Evolutionary conservation across 2,888 invertebrate species (phyloP).

Genomic region (Spatulosminthurus flaviceps): DNA sequence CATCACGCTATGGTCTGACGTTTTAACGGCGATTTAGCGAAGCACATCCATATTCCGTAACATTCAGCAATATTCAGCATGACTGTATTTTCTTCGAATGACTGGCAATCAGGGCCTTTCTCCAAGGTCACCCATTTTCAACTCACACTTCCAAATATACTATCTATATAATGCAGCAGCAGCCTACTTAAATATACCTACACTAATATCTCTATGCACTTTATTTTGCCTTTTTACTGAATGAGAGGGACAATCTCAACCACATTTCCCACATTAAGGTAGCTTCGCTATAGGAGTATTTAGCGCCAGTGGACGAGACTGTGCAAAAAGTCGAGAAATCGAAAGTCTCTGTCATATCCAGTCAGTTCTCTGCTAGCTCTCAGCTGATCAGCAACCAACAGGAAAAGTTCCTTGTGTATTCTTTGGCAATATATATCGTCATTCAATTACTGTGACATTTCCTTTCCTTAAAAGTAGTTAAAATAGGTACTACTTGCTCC

Average conservation of each 20-base stretch:
- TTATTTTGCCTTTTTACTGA: too few species aligned
- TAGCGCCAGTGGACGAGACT: too few species aligned
- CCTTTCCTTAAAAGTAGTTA: neutral
- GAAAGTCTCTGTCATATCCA: constrained; percentile 23
- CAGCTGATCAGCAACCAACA: constrained; percentile 15
- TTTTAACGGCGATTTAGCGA: neutral
- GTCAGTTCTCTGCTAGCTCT: constrained; percentile 5
- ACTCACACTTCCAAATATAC: neutral
- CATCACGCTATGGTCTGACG: neutral
- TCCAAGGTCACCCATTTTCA: constrained; percentile 3
- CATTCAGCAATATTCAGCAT: neutral
- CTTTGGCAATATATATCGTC: neutral
- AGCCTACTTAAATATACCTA: too few species aligned
- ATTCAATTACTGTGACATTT: neutral
- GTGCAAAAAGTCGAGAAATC: constrained; percentile 16
- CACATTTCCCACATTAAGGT: too few species aligned
- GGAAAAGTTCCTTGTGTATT: neutral
- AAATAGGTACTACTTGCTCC: constrained; percentile 59
- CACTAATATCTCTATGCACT: too few species aligned
- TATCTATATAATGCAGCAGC: too few species aligned
- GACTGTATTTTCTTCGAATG: neutral
- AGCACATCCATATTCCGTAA: neutral
- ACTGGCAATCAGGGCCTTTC: constrained; percentile 5
- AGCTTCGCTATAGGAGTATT: too few species aligned
- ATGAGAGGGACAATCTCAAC: too few species aligned